Conservation (phyloP, 2,888 invertebrate species). For the Drosophila monieri region DNA sequence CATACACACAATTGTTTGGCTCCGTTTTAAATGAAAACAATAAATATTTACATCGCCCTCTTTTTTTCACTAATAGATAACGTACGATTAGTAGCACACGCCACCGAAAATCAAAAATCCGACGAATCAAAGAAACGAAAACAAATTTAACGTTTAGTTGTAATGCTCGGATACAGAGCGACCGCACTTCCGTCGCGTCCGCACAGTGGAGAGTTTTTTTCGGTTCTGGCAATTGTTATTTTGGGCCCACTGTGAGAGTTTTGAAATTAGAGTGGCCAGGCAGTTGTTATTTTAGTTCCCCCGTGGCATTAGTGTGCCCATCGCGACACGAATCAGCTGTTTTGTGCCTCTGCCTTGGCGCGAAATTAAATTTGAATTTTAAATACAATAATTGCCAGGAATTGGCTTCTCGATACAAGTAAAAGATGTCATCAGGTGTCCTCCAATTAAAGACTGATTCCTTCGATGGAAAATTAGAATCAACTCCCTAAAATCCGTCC, state of each 20-base stretch:
- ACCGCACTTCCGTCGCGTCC: constrained; percentile 2
- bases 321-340: not conserved
- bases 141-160: not conserved
- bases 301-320: not conserved
- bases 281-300: not conserved
- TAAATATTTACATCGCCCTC: constrained; percentile 54
- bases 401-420: too few species aligned
- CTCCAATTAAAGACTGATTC: constrained; percentile 18
- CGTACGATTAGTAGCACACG: constrained; percentile 42
- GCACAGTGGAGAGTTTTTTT: not conserved
- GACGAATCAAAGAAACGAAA: constrained; percentile 62
- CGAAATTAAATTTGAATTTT: too few species aligned
- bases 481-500: constrained; percentile 11
- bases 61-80: constrained; percentile 30
- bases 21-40: constrained; percentile 54
- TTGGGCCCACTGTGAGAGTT: not conserved
- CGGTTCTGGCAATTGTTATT: not conserved
- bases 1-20: constrained; percentile 20
- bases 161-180: not conserved
- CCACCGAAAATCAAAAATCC: constrained; percentile 40
- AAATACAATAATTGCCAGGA: too few species aligned
- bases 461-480: constrained; percentile 20
- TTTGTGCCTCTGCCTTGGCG: not conserved
- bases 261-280: not conserved
- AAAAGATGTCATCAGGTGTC: too few species aligned